phyloP scores from a whole-genome alignment of 2,888 invertebrate genomes.

The Mamestra brassicae region DNA sequence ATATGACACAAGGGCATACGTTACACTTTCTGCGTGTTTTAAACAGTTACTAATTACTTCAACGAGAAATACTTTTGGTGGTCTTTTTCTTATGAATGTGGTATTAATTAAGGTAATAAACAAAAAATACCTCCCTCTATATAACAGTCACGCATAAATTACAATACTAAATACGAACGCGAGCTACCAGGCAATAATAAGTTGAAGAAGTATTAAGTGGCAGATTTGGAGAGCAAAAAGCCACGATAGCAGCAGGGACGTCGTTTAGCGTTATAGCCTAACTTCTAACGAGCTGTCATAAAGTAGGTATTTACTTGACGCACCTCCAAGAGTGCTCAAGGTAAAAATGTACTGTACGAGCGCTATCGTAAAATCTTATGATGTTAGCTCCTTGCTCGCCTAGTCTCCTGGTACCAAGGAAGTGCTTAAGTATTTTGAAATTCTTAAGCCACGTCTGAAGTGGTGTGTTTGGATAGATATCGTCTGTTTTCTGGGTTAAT shows the following conservation, averaged over 20 bases:
- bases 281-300: conserved; percentile 89
- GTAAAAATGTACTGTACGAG: conserved; percentile 75
- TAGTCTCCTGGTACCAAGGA: conserved; percentile 63
- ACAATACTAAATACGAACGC: conserved; percentile 32
- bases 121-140: background rate
- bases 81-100: background rate
- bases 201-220: conserved; percentile 79
- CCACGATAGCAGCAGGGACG: conserved; percentile 78
- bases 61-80: background rate
- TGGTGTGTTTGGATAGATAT: conserved; percentile 31
- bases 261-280: conserved; percentile 86
- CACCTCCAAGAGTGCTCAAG: conserved; percentile 72
- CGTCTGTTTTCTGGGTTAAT: conserved; percentile 37
- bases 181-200: conserved; percentile 81
- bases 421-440: conserved; percentile 41
- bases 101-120: background rate
- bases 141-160: conserved; percentile 9
- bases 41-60: background rate
- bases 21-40: background rate
- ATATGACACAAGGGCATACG: background rate
- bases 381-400: conserved; percentile 71
- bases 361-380: conserved; percentile 83
- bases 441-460: conserved; percentile 27
- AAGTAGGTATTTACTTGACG: conserved; percentile 87
- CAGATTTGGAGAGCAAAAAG: conserved; percentile 83